Base-by-base conservation (phyloP, 1,140 invertebrate species). In the Adoxophyes honmai region DNA sequence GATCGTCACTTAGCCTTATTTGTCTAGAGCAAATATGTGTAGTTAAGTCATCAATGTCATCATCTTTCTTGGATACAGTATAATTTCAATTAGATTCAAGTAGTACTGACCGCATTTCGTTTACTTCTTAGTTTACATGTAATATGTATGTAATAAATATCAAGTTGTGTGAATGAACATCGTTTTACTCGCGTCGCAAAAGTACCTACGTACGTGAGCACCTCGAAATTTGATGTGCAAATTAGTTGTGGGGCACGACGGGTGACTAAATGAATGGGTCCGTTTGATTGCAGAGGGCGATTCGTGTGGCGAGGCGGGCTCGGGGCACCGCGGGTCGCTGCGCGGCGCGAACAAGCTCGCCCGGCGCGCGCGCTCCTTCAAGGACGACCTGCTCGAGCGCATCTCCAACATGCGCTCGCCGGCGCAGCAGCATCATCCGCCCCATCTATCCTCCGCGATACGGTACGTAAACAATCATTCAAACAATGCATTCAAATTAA, bases 351-450 rank as follows among this genome's bases (percentile, higher is more conserved):
- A 90, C 79, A 96, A 95, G 81, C 90, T 97, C 82, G 95, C 95
- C 35, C 91, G 95, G 57, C 91, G 96, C 55, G 96, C 96, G 38
- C 92, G 95, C 62, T 96, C 95, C 63, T 97, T 97, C 88, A 97
- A 97, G 86, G 95, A 97, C 91, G 96, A 97, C 88, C 93, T 97
- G 72, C 91, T 97, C 73, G 96, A 96, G 78, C 96, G 95, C 86
- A 92, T 97, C 72, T 95, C 94, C 55, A 94, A 96, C 84, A 96
- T 97, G 93, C 92, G 95, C 61, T 94, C 93, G 53, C 94, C 94
- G 7, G 84, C 78, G 57, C 78, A 86, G 70, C 69, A 81, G 58
- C 80, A 83, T 36, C 79, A 85, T 65, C 78, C 82, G 58, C 77
- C 84, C 44, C 81, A 89, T 76, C 82, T 86, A 69, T 75, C 80